These are phyloP conservation scores for Larimichthys polyactis DNA, from an alignment of 2,113 vertebrate species.

Conservation along the genomic window DNA sequence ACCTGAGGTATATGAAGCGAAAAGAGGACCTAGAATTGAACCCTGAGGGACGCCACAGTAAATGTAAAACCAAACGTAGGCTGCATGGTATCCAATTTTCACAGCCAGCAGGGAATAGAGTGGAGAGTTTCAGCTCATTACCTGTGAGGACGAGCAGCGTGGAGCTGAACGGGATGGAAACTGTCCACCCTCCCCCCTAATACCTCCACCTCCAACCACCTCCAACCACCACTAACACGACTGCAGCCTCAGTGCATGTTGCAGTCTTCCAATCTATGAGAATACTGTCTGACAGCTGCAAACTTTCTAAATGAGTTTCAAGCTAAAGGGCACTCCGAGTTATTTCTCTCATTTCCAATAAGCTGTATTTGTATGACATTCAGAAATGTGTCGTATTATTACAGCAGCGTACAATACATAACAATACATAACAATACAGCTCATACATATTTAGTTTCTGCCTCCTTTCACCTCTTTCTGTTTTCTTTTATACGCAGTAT, in stretches of 20 bases:
- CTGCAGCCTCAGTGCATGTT: not conserved
- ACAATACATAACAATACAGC: not conserved
- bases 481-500: not conserved
- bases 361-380: not conserved
- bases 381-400: not conserved
- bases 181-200: not conserved
- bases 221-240: not conserved
- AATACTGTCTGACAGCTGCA: not conserved
- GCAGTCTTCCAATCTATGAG: not conserved
- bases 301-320: not conserved
- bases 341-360: not conserved
- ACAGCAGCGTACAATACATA: not conserved
- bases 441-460: not conserved
- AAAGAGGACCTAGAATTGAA: not conserved
- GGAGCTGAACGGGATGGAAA: not conserved
- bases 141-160: not conserved
- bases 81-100: not conserved
- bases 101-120: not conserved
- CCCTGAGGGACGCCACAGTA: conserved; percentile 33
- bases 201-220: not conserved
- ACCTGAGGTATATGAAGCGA: not conserved
- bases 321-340: not conserved
- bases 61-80: not conserved
- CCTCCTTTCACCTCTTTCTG: not conserved
- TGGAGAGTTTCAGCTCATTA: conserved; percentile 27